Conservation (phyloP, 1,140 invertebrate species). For the Lepidurus packardi region DNA sequence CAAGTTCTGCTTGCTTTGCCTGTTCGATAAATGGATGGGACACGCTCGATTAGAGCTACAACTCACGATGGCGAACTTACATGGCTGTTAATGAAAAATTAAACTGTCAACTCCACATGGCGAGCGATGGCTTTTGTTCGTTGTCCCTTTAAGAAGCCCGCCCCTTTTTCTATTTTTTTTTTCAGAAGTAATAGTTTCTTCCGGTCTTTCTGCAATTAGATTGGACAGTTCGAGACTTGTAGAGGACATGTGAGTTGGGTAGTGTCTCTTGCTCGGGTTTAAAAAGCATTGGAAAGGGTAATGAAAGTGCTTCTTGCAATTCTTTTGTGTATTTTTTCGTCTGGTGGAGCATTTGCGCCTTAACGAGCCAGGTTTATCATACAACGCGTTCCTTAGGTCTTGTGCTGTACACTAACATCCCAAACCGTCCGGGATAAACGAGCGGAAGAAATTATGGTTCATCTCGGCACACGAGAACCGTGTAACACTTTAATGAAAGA, state of each 20-base stretch:
- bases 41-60: constrained; percentile 21
- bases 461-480: background rate
- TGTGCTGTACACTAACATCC: background rate
- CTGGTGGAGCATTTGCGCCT: background rate
- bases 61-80: constrained; percentile 11
- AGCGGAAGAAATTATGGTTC: background rate
- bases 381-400: background rate
- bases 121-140: constrained; percentile 6
- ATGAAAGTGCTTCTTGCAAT: background rate
- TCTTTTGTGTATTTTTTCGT: background rate
- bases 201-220: too few relatives aligned
- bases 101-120: constrained; percentile 9
- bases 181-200: background rate
- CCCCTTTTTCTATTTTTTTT: background rate
- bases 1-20: constrained; percentile 9
- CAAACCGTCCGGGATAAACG: background rate
- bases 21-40: constrained; percentile 10
- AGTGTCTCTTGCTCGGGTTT: background rate
- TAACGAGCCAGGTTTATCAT: background rate
- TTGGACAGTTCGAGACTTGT: background rate
- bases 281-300: background rate
- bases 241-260: background rate
- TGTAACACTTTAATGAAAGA: constrained; percentile 19
- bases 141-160: background rate
- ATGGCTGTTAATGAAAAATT: constrained; percentile 20